phyloP scores from a whole-genome alignment of 2,113 vertebrate genomes.

The Oxygymnocypris stewartii region DNA sequence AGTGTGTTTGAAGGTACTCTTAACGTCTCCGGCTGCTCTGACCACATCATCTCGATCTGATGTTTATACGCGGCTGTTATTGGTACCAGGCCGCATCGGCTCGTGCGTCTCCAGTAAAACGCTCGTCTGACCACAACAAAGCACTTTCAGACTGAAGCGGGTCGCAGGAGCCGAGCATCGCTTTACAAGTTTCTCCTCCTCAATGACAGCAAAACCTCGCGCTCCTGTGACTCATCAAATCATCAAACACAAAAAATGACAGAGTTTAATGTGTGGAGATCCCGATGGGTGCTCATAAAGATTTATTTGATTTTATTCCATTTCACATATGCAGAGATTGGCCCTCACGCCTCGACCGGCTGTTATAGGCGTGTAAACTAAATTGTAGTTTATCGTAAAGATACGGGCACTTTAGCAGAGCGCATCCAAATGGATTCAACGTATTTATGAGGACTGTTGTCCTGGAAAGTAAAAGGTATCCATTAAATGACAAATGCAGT shows the following conservation, averaged over 20 bases:
- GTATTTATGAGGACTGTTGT: slow-evolving; percentile 37
- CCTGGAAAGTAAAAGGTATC: slow-evolving; percentile 32
- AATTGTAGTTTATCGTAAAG: slow-evolving; percentile 31
- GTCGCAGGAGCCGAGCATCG: neutral
- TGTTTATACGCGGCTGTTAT: slow-evolving; percentile 84
- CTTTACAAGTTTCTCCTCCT: neutral
- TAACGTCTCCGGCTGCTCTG: slow-evolving; percentile 85
- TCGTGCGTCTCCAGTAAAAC: slow-evolving; percentile 80
- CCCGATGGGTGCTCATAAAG: slow-evolving; percentile 5
- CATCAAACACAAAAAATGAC: slow-evolving; percentile 3
- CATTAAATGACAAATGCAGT: slow-evolving; percentile 50
- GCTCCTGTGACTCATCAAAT: slow-evolving; percentile 20
- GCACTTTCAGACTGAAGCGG: neutral
- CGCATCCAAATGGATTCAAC: slow-evolving; percentile 19
- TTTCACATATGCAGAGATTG: neutral
- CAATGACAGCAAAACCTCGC: slow-evolving; percentile 18
- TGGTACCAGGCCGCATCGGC: slow-evolving; percentile 89
- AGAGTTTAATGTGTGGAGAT: neutral
- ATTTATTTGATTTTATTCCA: slow-evolving; percentile 28
- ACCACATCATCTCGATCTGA: slow-evolving; percentile 89
- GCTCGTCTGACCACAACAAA: slow-evolving; percentile 77
- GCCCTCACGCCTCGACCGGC: neutral
- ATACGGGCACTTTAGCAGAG: slow-evolving; percentile 24
- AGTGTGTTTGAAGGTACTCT: slow-evolving; percentile 84
- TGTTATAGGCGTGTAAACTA: slow-evolving; percentile 17